Base-by-base conservation (phyloP, 2,888 invertebrate genomes). In the Zaprionus lineosus region DNA sequence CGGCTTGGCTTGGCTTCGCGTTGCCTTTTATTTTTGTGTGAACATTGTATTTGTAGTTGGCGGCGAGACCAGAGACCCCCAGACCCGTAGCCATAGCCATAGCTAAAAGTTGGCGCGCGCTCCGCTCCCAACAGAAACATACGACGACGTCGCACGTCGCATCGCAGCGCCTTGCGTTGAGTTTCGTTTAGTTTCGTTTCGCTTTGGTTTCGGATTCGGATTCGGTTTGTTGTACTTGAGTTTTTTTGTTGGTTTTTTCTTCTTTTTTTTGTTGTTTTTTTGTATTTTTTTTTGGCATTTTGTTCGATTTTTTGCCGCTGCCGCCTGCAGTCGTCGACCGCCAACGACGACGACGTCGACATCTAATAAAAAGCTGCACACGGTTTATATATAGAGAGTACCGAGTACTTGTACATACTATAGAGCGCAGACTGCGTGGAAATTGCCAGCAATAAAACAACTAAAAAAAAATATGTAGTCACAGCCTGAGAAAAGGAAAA, bases 341-440 rank as follows among this genome's bases (percentile, higher is more conserved):
- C 69, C 68, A 66, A 66, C 59, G 53, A 59, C 59, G 56, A 58
- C 78, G 67, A 47, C 70, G 77, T 58, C 78, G 57, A 67, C 77
- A 74, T 81, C 75, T 76, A 76, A 76, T 76, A 76, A 81, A 76
- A 77, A 69, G 70, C 63, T 83, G 73, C 75, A 82, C 57, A 75
- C 60, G 21, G 39, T 40, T 52, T 53, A 61, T 47, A 55, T 62
- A 55, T 50, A 62, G 31, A 56, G 64, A 70, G 78, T 53, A 48
- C 44, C 51, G 40, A 56, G 67, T 37, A 66, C 56, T 56, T 55
- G 55, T 56, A 29, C 29, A 24, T 24, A 44, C 48, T 43, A 21
- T 60, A 60, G 47, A 62, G 62, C 62, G 67, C 48, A 71, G 66
- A 55, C 58, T 58, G 62, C 41, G 62, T 71, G 58, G 9, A 52